Base-by-base conservation (phyloP, 2,888 invertebrate species). In the Diploptera punctata region DNA sequence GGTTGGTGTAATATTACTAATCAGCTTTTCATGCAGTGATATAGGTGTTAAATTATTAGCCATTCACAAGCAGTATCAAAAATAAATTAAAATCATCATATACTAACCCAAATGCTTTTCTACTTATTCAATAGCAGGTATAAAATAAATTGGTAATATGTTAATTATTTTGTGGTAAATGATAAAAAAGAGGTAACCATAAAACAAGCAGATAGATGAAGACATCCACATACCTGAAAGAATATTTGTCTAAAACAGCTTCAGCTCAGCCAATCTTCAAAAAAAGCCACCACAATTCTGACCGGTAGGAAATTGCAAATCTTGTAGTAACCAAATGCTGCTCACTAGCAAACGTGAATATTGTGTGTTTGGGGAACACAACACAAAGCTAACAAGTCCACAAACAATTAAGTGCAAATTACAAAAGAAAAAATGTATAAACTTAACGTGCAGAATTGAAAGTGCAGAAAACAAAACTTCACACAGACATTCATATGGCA, bases 211-310 rank as follows among this genome's bases (percentile, higher is more conserved):
- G 57, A 57, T 16, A 57, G 31, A 5, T 47, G 29, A 68, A 68
- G 38, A 57, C 43, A 33, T 68, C 68, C 69, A 69, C 69, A 44
- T 69, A 69, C 69, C 69, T 69, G 24, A 60, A 60, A 10, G 19
- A 4, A 24, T 33, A 7, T 7, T 16, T 47, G n/a, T 67, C 49
- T 67, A 47, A 7, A 67, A n/a, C 44, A 47, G 44, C 47, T 29
- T 67, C 67, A 47, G 67, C 47, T 26, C 69, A 65, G 65, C 65
- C 65, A 65, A 33, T 65, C 65, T 65, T 69, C 69, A 52, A 57
- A 54, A 13, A 44, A 69, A 29, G 33, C 43, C 69, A 68, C 60
- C 43, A 29, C 13, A 24, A 52, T 52, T 52, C 52, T 24, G 52
- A n/a, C 57, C 57, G 26, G 57, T n/a, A 57, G 57, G 57, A 57